A percentile compares a stretch with the other conserved stretches of the same genome.
phyloP scores from a whole-genome alignment of 2,888 invertebrate genomes.

The Gnatocerus cornutus region DNA sequence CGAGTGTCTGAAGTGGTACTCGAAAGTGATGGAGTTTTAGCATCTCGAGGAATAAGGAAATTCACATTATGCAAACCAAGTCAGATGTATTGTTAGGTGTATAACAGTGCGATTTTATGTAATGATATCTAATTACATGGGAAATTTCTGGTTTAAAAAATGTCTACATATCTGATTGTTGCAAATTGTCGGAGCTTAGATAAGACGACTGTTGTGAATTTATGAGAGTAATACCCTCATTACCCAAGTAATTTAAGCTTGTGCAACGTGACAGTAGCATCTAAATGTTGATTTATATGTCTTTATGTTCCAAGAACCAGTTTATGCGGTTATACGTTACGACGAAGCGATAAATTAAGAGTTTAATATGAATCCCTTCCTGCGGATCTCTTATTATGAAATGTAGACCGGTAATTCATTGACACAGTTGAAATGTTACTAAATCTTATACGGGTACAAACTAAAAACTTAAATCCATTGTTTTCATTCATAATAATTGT shows the following conservation, averaged over 20 bases:
- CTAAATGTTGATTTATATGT: background rate
- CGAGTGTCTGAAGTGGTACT: background rate
- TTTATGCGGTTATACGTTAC: background rate
- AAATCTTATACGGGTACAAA: too few species aligned
- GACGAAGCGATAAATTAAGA: background rate
- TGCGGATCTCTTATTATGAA: background rate
- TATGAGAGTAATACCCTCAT: background rate
- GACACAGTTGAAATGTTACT: background rate
- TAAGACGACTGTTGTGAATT: too few species aligned
- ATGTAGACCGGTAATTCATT: background rate
- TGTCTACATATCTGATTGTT: too few species aligned
- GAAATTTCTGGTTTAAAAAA: conserved; percentile 3
- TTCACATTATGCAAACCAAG: too few species aligned
- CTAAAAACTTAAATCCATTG: background rate
- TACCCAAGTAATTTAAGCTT: background rate
- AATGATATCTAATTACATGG: conserved; percentile 15
- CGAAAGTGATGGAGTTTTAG: conserved; percentile 15
- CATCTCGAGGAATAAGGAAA: background rate
- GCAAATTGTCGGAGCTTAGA: too few species aligned
- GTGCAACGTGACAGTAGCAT: background rate
- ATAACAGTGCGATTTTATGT: conserved; percentile 9
- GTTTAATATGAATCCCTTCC: background rate
- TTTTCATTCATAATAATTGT: background rate
- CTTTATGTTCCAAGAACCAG: background rate
- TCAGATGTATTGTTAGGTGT: background rate